These are phyloP conservation scores for Actinemys pallida DNA, from an alignment of 2,113 vertebrate genomes.

Conservation along the genomic window DNA sequence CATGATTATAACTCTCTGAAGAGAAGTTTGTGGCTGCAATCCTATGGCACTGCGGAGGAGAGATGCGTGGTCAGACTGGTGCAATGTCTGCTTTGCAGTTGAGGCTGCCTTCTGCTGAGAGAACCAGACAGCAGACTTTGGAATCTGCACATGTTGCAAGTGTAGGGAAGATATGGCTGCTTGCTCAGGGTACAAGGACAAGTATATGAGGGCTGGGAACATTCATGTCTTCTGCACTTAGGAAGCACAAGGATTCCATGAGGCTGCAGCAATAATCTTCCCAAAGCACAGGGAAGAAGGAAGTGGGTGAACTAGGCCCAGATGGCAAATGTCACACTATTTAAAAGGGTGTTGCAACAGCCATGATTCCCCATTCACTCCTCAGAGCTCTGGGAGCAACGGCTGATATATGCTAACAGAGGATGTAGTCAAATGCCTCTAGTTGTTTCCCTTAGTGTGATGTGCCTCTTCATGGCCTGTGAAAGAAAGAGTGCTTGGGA, in stretches of 20 bases:
- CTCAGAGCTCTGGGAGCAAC: not conserved
- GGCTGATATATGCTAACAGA: not conserved
- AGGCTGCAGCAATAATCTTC: not conserved
- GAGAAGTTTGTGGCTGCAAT: not conserved
- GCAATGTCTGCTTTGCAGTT: accelerated
- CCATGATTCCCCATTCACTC: not conserved
- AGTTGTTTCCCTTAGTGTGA: not conserved
- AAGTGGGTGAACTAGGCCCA: accelerated
- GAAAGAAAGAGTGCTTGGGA: not conserved
- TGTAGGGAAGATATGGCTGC: accelerated
- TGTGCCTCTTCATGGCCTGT: not conserved
- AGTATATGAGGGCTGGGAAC: accelerated
- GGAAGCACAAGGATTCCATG: not conserved
- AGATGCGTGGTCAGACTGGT: not conserved
- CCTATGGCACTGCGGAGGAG: not conserved
- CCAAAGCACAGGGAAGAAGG: not conserved
- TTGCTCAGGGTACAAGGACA: not conserved
- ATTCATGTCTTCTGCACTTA: not conserved
- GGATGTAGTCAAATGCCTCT: not conserved
- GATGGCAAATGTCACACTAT: not conserved
- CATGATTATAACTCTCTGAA: not conserved
- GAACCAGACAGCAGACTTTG: not conserved
- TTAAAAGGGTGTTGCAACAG: not conserved
- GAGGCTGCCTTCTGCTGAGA: not conserved
- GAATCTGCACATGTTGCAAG: not conserved